A percentile compares a stretch with the other conserved stretches of the same genome.
phyloP scores from a whole-genome alignment of 2,113 vertebrate species.

The Channa maculata region DNA sequence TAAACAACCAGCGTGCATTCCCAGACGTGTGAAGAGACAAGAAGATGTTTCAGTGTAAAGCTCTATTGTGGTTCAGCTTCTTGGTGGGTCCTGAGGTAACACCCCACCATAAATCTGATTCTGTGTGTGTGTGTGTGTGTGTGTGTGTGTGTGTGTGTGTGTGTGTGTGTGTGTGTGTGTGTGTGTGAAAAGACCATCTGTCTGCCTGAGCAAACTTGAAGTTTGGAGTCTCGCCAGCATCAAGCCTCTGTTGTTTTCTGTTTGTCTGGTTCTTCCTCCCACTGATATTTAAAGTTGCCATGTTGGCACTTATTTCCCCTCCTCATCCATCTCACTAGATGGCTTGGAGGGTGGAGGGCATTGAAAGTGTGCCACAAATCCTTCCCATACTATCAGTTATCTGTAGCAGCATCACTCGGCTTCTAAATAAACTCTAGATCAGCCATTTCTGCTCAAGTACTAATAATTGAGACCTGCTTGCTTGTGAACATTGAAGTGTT shows the following conservation, averaged over 20 bases:
- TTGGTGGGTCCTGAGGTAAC: slow-evolving; percentile 79
- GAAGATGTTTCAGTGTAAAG: slow-evolving; percentile 57
- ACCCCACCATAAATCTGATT: slow-evolving; percentile 68
- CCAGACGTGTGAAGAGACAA: slow-evolving; percentile 69
- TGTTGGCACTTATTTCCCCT: slow-evolving; percentile 52
- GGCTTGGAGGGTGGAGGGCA: slow-evolving; percentile 25
- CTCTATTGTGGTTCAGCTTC: slow-evolving; percentile 70
- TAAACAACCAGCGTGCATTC: slow-evolving; percentile 73
- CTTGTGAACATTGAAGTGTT: not conserved
- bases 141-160: slow-evolving; percentile 38
- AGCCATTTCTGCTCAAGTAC: not conserved
- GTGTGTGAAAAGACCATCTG: slow-evolving; percentile 58
- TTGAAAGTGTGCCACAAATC: slow-evolving; percentile 53
- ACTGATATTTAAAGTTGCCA: slow-evolving; percentile 69
- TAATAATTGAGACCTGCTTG: not conserved
- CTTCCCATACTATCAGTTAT: slow-evolving; percentile 24
- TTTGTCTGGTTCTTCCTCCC: slow-evolving; percentile 69
- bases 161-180: slow-evolving; percentile 35
- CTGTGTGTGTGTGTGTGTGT: slow-evolving; percentile 23
- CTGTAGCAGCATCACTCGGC: slow-evolving; percentile 8
- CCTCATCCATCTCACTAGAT: slow-evolving; percentile 30
- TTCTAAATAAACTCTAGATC: slow-evolving; percentile 13
- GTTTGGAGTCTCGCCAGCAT: slow-evolving; percentile 69
- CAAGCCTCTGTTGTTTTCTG: slow-evolving; percentile 65
- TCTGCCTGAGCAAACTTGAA: slow-evolving; percentile 67